Conservation (phyloP, 2,797 vertebrate genomes). For the Decapterus maruadsi region DNA sequence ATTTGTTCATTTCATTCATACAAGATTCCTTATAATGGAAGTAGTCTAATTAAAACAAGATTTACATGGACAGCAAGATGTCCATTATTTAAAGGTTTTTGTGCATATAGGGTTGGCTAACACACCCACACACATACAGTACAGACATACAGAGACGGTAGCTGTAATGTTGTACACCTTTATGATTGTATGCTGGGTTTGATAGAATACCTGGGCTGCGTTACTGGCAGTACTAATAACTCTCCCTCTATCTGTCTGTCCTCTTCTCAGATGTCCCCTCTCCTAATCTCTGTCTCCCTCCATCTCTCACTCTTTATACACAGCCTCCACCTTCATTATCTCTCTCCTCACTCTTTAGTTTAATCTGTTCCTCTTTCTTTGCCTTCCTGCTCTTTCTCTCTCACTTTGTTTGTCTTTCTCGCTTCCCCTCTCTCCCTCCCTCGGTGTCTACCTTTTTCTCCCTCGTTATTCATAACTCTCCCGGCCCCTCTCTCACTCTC, state of each 20-base stretch:
- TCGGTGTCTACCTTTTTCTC: constrained; percentile 34
- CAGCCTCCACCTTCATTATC: constrained; percentile 41
- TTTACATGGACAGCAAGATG: not conserved
- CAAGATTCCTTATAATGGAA: not conserved
- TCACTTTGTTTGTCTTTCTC: constrained; percentile 39
- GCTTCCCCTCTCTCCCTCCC: constrained; percentile 6
- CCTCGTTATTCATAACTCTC: constrained; percentile 74
- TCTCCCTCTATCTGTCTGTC: constrained; percentile 26
- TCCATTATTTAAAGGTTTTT: constrained; percentile 3
- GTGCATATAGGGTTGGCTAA: not conserved
- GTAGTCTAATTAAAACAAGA: not conserved
- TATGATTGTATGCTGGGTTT: constrained; percentile 20
- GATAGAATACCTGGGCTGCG: constrained; percentile 35
- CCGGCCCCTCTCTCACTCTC: constrained; percentile 66
- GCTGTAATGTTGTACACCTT: constrained; percentile 28
- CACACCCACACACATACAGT: not conserved
- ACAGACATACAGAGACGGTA: not conserved
- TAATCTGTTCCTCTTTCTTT: constrained; percentile 30
- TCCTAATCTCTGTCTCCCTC: constrained; percentile 24
- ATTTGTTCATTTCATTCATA: not conserved
- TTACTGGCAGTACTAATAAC: constrained; percentile 30
- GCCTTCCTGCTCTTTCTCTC: constrained; percentile 19
- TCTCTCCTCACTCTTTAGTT: constrained; percentile 34
- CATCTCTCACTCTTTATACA: constrained; percentile 41
- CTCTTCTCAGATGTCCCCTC: constrained; percentile 17